Base-by-base conservation (phyloP, 2,888 invertebrate species). In the Orchestes rusci region DNA sequence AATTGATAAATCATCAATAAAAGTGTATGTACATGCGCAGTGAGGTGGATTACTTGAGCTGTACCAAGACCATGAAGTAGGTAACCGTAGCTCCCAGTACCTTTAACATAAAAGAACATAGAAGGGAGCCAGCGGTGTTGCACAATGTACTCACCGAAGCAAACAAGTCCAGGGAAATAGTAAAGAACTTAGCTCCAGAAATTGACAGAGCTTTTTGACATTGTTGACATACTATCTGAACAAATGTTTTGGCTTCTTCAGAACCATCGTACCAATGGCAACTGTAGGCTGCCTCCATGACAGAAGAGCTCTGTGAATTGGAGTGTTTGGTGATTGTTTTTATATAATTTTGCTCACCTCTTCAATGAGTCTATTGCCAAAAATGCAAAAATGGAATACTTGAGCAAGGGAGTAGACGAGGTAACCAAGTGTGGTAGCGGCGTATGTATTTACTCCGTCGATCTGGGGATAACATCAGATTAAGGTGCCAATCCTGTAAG, bases 241-340 rank as follows among this genome's bases (percentile, higher is more conserved):
- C 88, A 63, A 90, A 90, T 18, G 89, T 89, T 67, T 89, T 89
- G 0, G 89, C 89, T 60, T 90, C 89, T 61, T 90, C 89, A 0
- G 88, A 88, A 4, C 89, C 89, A 55, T 89, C 88, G 64, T 89
- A 90, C 89, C 89, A 90, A 54, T 88, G 88, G 59, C 89, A 89
- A 35, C 87, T 87, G 69, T 89, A 90, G 0, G 89, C 89, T 1
- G 89, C 89, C 69, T 90, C 89, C 89, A 89, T 89, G 3, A 90
- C 89, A 2, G 89, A 89, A 48, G 89, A 88, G 60, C 89, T 89
- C 87, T 89, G 63, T 30, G 60, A 59, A 43, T 7, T n/a, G n/a
- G n/a, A n/a, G n/a, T n/a, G n/a, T n/a, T n/a, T 23, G 23, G 23
- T 23, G 10, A 5, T 23, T 10, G 5, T 23, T 23, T 23, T 23